Conservation (phyloP, 2,797 vertebrate species). For the Microctenopoma steveboyesi region DNA sequence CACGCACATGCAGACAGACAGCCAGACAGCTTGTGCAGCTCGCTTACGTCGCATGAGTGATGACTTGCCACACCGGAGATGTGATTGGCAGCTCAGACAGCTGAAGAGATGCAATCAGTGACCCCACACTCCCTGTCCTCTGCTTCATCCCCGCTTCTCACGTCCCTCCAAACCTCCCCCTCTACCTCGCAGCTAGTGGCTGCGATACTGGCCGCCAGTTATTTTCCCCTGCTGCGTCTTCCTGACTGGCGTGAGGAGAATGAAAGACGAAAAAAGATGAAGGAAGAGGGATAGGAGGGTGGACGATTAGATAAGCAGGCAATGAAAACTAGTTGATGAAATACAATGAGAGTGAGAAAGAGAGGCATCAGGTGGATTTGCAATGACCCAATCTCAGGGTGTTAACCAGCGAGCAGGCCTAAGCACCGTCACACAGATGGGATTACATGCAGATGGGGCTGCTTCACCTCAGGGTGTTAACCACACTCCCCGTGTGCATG, state of each 20-base stretch:
- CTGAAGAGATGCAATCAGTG: slow-evolving; percentile 79
- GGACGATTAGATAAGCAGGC: slow-evolving; percentile 61
- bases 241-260: slow-evolving; percentile 45
- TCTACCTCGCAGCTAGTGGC: slow-evolving; percentile 37
- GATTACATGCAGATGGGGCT: slow-evolving; percentile 82
- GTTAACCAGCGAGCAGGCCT: slow-evolving; percentile 76
- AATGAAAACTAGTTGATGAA: slow-evolving; percentile 50
- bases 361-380: slow-evolving; percentile 82
- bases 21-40: slow-evolving; percentile 49
- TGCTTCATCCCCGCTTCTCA: slow-evolving; percentile 26
- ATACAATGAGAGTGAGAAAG: slow-evolving; percentile 43
- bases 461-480: slow-evolving; percentile 72
- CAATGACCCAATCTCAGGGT: slow-evolving; percentile 78
- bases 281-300: slow-evolving; percentile 20
- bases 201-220: slow-evolving; percentile 65
- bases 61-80: slow-evolving; percentile 73
- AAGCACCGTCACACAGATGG: slow-evolving; percentile 73
- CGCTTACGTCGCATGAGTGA: slow-evolving; percentile 62
- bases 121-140: slow-evolving; percentile 67
- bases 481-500: slow-evolving; percentile 35
- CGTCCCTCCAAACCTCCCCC: slow-evolving; percentile 9
- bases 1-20: slow-evolving; percentile 32
- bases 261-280: slow-evolving; percentile 7
- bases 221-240: slow-evolving; percentile 57
- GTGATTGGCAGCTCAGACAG: slow-evolving; percentile 77